These are phyloP conservation scores for Chunga burmeisteri DNA, from an alignment of 2,113 vertebrate genomes.

Conservation along the genomic window DNA sequence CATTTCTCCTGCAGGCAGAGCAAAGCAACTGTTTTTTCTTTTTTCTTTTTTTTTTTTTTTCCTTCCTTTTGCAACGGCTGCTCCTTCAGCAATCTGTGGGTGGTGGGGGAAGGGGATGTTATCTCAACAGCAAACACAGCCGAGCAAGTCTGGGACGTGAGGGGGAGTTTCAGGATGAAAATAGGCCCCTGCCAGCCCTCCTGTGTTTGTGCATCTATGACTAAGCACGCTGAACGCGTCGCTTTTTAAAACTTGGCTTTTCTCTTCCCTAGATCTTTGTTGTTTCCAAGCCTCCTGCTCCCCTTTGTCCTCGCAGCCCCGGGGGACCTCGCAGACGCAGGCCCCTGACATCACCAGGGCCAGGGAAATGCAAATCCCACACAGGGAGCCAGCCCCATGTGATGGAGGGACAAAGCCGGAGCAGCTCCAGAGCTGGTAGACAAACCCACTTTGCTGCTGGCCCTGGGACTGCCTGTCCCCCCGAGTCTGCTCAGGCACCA, in stretches of 20 bases:
- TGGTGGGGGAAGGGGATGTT: conserved; percentile 52
- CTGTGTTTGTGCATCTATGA: not conserved
- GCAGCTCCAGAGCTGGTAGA: not conserved
- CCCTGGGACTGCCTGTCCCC: not conserved
- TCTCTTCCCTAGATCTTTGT: not conserved
- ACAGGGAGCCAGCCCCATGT: not conserved
- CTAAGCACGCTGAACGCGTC: not conserved
- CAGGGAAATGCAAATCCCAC: not conserved
- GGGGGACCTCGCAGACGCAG: not conserved
- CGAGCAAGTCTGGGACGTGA: conserved; percentile 24
- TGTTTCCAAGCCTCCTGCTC: conserved; percentile 7
- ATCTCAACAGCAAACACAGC: conserved; percentile 48
- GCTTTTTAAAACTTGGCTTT: conserved; percentile 12
- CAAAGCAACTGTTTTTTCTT: conserved; percentile 29
- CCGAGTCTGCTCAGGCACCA: not conserved
- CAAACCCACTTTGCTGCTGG: not conserved
- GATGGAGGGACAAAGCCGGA: not conserved
- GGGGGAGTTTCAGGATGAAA: conserved; percentile 54
- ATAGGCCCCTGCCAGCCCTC: conserved; percentile 37
- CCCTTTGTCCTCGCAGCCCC: conserved; percentile 21
- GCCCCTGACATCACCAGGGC: not conserved
- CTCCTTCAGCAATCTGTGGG: conserved; percentile 37
- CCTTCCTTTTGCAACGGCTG: not conserved
- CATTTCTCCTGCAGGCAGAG: conserved; percentile 55
- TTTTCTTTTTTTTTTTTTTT: not conserved